Evolutionary conservation across 2,888 invertebrate species (phyloP).

Genomic region (Flabesymbios commensalis): DNA sequence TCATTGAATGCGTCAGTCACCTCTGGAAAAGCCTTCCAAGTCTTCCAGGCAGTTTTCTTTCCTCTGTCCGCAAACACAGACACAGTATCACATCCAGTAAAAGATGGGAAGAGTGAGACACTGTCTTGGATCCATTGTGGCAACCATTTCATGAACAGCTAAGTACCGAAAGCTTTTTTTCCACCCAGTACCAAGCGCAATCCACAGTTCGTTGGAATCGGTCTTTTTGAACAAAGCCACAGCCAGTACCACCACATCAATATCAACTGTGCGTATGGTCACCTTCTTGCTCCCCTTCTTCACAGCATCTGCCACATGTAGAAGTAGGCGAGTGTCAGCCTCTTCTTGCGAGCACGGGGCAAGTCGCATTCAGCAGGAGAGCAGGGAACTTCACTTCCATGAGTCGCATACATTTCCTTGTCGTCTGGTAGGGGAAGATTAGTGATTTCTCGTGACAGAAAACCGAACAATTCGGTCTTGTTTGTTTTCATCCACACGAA

Average conservation of each 20-base stretch:
- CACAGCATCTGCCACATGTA: background rate
- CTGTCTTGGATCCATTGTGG: background rate
- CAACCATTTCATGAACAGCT: background rate
- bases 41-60: background rate
- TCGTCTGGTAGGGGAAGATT: background rate
- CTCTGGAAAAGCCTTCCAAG: background rate
- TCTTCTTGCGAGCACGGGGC: background rate
- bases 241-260: background rate
- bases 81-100: background rate
- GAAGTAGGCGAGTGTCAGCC: background rate
- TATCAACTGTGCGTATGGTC: background rate
- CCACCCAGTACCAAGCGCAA: background rate
- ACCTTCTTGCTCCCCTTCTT: background rate
- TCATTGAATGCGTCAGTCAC: background rate
- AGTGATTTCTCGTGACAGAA: constrained; percentile 15
- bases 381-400: background rate
- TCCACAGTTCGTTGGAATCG: background rate
- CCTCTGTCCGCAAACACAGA: background rate
- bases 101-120: background rate
- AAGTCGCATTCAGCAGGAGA: background rate
- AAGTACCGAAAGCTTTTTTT: background rate
- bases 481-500: constrained; percentile 24
- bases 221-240: background rate
- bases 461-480: constrained; percentile 14
- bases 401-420: background rate